Evolutionary conservation across 2,797 vertebrate species (phyloP).

Genomic region (Acestrorhynchus altus): DNA sequence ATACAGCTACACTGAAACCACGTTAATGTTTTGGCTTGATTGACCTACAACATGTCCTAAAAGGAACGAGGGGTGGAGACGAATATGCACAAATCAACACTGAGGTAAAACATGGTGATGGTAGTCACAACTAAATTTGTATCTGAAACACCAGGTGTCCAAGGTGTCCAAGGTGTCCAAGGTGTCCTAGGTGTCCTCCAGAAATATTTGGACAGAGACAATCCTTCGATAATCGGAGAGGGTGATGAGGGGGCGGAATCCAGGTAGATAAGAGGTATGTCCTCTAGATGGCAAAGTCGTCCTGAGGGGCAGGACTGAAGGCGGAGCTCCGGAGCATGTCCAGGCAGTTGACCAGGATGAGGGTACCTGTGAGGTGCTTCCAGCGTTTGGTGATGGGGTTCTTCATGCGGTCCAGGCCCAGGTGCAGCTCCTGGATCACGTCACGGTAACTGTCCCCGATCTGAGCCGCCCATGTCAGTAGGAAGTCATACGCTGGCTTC

Average conservation of each 20-base stretch:
- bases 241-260: not conserved
- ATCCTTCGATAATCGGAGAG: not conserved
- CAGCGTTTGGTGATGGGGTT: conserved; percentile 95
- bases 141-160: not conserved
- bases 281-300: conserved; percentile 88
- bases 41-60: conserved; percentile 22
- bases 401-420: conserved; percentile 94
- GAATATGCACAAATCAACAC: not conserved
- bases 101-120: conserved; percentile 37
- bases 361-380: conserved; percentile 94
- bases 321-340: conserved; percentile 90
- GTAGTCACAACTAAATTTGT: not conserved
- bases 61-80: not conserved
- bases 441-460: conserved; percentile 96
- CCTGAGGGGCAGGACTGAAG: conserved; percentile 87
- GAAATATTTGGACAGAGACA: not conserved
- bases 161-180: not conserved
- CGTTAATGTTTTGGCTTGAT: conserved; percentile 46
- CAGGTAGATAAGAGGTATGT: not conserved
- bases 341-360: conserved; percentile 94
- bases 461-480: conserved; percentile 94
- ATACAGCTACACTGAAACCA: conserved; percentile 46
- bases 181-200: conserved; percentile 11
- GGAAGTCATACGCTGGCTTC: conserved; percentile 96
- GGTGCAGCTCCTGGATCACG: conserved; percentile 94